Evolutionary conservation across 2,113 vertebrate genomes (phyloP).

Genomic region (Solea solea): DNA sequence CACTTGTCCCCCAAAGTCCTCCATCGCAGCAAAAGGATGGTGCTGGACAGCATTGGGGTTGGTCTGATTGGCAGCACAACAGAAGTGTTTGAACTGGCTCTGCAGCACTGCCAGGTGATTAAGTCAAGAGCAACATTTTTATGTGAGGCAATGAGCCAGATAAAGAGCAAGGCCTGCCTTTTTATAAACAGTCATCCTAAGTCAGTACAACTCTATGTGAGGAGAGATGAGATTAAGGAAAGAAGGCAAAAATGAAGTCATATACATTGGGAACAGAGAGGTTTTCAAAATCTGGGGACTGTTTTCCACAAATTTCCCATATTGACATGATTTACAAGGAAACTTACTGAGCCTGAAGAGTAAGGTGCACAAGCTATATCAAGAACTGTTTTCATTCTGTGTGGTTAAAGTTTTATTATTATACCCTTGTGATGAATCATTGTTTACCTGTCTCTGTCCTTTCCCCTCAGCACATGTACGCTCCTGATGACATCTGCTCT

Average conservation of each 20-base stretch:
- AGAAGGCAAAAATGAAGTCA: background rate
- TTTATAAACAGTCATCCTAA: background rate
- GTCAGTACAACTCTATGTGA: background rate
- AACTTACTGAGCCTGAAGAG: conserved; percentile 19
- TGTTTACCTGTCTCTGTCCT: conserved; percentile 28
- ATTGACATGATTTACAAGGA: conserved; percentile 33
- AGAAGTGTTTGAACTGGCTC: conserved; percentile 81
- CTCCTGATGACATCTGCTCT: conserved; percentile 80
- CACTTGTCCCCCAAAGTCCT: conserved; percentile 80
- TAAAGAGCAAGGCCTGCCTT: conserved; percentile 23
- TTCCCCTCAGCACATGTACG: conserved; percentile 82
- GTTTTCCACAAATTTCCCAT: conserved; percentile 4
- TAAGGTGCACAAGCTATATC: conserved; percentile 1
- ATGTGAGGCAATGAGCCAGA: conserved; percentile 9
- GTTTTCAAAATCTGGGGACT: conserved; percentile 5
- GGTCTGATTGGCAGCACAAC: conserved; percentile 89
- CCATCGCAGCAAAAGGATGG: conserved; percentile 90
- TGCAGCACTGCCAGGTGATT: conserved; percentile 88
- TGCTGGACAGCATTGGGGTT: conserved; percentile 90
- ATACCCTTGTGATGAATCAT: background rate
- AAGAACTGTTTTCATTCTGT: background rate
- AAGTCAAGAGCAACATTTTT: background rate
- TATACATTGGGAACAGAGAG: background rate
- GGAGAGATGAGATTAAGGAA: conserved; percentile 7
- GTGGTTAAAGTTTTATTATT: background rate